A percentile compares a stretch with the other conserved stretches of the same genome.
phyloP scores from a whole-genome alignment of 2,797 vertebrate genomes.

The Coendou prehensilis region DNA sequence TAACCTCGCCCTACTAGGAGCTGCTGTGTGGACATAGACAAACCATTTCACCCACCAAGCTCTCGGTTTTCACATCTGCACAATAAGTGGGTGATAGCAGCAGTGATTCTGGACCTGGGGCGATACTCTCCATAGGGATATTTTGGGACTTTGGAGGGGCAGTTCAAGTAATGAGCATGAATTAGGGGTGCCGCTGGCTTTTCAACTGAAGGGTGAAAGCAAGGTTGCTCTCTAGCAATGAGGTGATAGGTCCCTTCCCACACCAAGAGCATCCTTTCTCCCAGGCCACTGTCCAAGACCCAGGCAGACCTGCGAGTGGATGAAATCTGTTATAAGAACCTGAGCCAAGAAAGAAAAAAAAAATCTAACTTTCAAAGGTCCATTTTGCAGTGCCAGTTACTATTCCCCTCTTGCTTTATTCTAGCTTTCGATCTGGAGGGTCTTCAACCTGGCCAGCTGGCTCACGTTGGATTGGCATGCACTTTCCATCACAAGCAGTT shows the following conservation, averaged over 20 bases:
- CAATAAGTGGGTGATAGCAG: neutral
- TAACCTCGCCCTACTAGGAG: neutral
- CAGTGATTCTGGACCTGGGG: neutral
- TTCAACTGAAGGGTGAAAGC: neutral
- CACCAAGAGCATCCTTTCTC: neutral
- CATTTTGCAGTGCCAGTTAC: neutral
- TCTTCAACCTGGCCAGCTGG: too few relatives aligned
- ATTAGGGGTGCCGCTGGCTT: neutral
- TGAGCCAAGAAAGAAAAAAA: neutral
- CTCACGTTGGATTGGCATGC: neutral
- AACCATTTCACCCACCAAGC: neutral
- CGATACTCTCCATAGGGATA: too few relatives aligned
- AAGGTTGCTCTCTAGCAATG: neutral
- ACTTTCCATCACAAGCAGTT: neutral
- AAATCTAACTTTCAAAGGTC: neutral
- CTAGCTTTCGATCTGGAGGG: too few relatives aligned
- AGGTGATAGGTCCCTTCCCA: neutral
- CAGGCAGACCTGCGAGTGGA: neutral
- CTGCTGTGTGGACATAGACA: neutral
- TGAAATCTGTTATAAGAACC: neutral
- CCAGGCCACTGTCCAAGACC: neutral
- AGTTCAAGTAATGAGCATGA: neutral
- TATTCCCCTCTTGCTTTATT: neutral
- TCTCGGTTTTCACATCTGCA: neutral
- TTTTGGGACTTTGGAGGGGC: neutral